Base-by-base conservation (phyloP, 2,888 invertebrate genomes). In the Apamea monoglypha region DNA sequence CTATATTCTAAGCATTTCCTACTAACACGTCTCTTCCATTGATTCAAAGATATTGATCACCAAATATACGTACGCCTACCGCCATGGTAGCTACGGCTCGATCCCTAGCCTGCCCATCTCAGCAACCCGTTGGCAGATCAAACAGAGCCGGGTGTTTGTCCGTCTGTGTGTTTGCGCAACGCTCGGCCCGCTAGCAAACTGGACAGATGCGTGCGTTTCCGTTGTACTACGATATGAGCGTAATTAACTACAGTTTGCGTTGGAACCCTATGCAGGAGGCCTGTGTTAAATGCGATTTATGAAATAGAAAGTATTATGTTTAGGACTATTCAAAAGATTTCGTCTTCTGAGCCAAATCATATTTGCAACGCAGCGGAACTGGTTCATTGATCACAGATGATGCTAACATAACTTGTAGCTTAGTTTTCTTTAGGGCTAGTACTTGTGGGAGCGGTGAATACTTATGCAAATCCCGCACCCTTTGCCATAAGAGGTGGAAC, bases 81-180 rank as follows among this genome's bases (percentile, higher is more conserved):
- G 72, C 74, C 66, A 59, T 77, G 67, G 82, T 87, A 87, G 86
- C 84, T n/a, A 16, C 44, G 36, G 29, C 16, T 32, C 63, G 66
- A 59, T 64, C 81, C 75, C 71, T 61, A 78, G 78, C 74, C 77
- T 64, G 74, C 76, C 87, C 88, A 69, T 73, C 82, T 86, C 86
- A n/a, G 87, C 88, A 93, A 93, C 92, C 92, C 94, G 94, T 93
- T 92, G 89, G 87, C 90, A 91, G 91, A 92, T 91, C 94, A 95
- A 94, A 95, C 93, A 94, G 78, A 61, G 92, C 93, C 92, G 93
- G 89, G 87, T 92, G 94, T 93, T 91, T 93, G 93, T 92, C 88
- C 82, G 92, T 90, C 87, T 83, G 91, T 91, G 72, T 93, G 91
- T 93, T 95, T 95, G 93, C 92, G 93, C 93, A 94, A 94, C 91